A percentile compares a stretch with the other conserved stretches of the same genome.
Evolutionary conservation across 2,113 vertebrate genomes (phyloP).

Genomic region (Acanthisitta chloris): DNA sequence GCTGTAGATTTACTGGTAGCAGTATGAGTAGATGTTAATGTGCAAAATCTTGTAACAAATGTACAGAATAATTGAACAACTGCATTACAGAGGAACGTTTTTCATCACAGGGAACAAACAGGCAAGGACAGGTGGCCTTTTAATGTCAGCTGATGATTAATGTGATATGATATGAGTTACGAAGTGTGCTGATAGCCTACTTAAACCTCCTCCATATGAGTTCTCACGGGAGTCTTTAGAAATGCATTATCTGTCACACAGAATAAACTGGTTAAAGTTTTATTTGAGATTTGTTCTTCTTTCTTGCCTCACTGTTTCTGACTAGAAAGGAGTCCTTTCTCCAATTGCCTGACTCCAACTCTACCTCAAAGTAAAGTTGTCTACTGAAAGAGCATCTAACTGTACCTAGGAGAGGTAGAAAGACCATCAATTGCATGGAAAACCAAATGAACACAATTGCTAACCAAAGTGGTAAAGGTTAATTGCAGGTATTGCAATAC

Average conservation of each 20-base stretch:
- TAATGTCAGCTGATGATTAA: slow-evolving; percentile 43
- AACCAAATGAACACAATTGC: not conserved
- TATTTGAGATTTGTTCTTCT: not conserved
- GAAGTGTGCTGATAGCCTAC: not conserved
- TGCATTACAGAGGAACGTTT: not conserved
- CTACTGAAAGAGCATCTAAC: not conserved
- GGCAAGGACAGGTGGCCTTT: slow-evolving; percentile 33
- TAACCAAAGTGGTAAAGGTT: not conserved
- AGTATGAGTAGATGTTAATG: not conserved
- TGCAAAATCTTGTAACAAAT: slow-evolving; percentile 5
- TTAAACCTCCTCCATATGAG: not conserved
- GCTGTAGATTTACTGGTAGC: not conserved
- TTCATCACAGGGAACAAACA: slow-evolving; percentile 17
- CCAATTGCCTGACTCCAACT: not conserved
- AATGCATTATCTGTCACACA: not conserved
- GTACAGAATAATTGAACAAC: slow-evolving; percentile 33
- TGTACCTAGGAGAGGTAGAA: not conserved
- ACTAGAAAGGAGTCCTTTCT: not conserved
- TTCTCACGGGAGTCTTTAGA: not conserved
- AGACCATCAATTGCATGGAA: not conserved
- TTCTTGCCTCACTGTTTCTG: not conserved
- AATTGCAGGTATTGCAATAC: not conserved
- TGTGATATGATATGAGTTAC: not conserved
- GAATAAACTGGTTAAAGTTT: slow-evolving; percentile 31
- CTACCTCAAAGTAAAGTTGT: not conserved